Evolutionary conservation across 2,797 vertebrate species (phyloP).

Genomic region (Melanotaenia maccullochi): DNA sequence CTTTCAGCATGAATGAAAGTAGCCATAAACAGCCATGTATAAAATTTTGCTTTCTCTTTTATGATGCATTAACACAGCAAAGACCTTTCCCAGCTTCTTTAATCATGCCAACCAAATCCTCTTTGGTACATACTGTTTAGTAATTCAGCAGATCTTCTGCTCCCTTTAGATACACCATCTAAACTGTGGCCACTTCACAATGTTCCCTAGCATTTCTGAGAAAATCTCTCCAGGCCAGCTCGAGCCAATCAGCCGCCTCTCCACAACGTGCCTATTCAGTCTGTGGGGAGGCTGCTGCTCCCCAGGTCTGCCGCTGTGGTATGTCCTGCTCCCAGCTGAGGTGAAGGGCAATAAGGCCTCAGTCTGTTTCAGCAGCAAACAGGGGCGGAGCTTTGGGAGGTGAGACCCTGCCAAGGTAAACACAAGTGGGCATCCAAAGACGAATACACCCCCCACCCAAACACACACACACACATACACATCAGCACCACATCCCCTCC

Average conservation of each 20-base stretch:
- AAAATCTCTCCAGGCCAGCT: constrained; percentile 45
- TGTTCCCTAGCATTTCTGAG: constrained; percentile 40
- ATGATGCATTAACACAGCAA: constrained; percentile 29
- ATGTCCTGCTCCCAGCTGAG: constrained; percentile 75
- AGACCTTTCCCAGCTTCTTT: constrained; percentile 4
- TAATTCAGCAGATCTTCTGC: constrained; percentile 33
- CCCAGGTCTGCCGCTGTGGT: constrained; percentile 70
- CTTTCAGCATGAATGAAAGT: not conserved
- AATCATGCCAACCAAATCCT: constrained; percentile 33
- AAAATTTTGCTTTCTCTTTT: constrained; percentile 5
- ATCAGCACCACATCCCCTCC: constrained; percentile 27
- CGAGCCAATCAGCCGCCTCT: constrained; percentile 44
- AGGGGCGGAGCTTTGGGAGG: constrained; percentile 55
- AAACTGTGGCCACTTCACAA: constrained; percentile 50
- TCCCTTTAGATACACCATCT: constrained; percentile 62
- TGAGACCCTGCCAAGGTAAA: constrained; percentile 81
- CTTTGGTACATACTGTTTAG: constrained; percentile 12
- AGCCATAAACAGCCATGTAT: constrained; percentile 10
- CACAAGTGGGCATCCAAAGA: constrained; percentile 71
- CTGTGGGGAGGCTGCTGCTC: constrained; percentile 59
- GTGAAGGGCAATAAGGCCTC: constrained; percentile 74
- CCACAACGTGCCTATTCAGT: constrained; percentile 80
- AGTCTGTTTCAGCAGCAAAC: constrained; percentile 75
- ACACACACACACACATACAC: not conserved
- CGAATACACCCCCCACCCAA: constrained; percentile 35